Evolutionary conservation across 2,113 vertebrate species (phyloP).

Genomic region (Prietella phreatophila): DNA sequence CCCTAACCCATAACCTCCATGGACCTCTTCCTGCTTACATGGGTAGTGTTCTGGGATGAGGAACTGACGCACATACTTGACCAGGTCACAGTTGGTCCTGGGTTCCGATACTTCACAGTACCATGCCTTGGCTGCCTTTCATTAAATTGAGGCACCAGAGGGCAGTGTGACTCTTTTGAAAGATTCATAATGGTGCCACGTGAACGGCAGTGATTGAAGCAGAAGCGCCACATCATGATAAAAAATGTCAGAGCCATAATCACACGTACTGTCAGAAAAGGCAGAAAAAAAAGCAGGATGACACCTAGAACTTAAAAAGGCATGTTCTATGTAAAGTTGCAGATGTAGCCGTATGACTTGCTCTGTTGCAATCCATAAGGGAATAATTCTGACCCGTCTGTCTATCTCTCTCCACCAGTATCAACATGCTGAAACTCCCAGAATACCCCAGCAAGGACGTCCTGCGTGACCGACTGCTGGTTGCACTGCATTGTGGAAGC

Average conservation of each 20-base stretch:
- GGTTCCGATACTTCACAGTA: not conserved
- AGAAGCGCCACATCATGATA: constrained; percentile 3
- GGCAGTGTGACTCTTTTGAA: constrained; percentile 60
- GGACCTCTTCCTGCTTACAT: not conserved
- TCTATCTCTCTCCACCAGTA: constrained; percentile 69
- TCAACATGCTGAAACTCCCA: constrained; percentile 99
- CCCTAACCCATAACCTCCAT: not conserved
- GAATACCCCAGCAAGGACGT: constrained; percentile 94
- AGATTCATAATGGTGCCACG: not conserved
- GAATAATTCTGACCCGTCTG: constrained; percentile 7
- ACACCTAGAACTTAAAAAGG: constrained; percentile 8
- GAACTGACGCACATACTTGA: not conserved
- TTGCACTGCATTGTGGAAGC: constrained; percentile 95
- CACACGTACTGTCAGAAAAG: constrained; percentile 14
- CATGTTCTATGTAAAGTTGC: not conserved
- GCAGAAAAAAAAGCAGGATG: constrained; percentile 11
- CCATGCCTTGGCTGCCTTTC: not conserved
- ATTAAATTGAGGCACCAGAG: constrained; percentile 55
- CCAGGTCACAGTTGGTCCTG: too few relatives aligned
- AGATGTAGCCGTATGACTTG: constrained; percentile 6
- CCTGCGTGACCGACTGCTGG: constrained; percentile 91
- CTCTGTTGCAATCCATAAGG: not conserved
- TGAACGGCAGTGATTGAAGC: constrained; percentile 28
- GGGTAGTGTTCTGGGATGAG: not conserved
- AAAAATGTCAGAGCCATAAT: constrained; percentile 25